Base-by-base conservation (phyloP, 2,888 invertebrate genomes). In the Drosophila antonietae region DNA sequence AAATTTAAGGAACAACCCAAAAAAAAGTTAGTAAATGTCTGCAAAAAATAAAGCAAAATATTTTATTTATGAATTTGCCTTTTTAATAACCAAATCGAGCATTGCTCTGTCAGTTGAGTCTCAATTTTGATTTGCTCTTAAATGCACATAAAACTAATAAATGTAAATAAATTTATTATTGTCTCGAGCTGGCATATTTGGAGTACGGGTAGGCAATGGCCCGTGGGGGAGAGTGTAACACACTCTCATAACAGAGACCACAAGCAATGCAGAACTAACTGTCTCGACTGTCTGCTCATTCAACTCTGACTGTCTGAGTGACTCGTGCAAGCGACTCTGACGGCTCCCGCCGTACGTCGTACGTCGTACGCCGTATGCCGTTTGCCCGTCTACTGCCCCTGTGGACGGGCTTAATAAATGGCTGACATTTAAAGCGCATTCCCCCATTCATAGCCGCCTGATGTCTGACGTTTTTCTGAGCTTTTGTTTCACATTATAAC, bases 361-460 rank as follows among this genome's bases (percentile, higher is more conserved):
- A 14, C 61, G 73, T 76, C 70, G n/a, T 46, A 18, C 20, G 73
- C 59, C 63, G 59, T 52, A 14, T 70, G 79, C 79, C 74, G 68
- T 80, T 75, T 81, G 68, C 68, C 72, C 72, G 79, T 80, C 81
- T 81, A 64, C 68, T 69, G 75, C 73, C 60, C 47, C 63, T 70
- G 65, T 55, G 74, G 77, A 74, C 47, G 80, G 71, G 70, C 74
- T 82, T 80, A 81, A 81, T 81, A 81, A 82, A 81, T 81, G 83
- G 80, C 83, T 80, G 80, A 82, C 81, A 80, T 72, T 81, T 81
- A 80, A 75, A 75, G 78, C 82, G 78, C 73, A 83, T 79, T 71
- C 76, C 73, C 66, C 76, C 41, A 35, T 43, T 61, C 61, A 58
- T 12, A 55, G 55, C 58, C 41, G 56, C 28, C 57, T 66, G 49